Conservation (phyloP, 2,797 vertebrate genomes). For the Tenualosa ilisha region DNA sequence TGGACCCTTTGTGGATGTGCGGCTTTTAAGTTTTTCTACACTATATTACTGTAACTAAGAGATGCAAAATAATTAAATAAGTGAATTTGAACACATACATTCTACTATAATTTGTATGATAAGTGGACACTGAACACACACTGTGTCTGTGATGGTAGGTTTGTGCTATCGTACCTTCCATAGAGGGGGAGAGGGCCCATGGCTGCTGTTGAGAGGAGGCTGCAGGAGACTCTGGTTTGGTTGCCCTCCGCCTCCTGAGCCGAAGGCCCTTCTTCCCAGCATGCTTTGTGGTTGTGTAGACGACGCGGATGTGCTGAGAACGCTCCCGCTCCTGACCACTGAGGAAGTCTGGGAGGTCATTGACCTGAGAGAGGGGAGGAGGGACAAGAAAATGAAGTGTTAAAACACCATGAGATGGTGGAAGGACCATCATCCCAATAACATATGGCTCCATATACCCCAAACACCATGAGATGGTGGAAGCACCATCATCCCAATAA, state of each 20-base stretch:
- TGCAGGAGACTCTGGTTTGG: conserved; percentile 25
- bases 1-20: too few species aligned
- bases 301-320: conserved; percentile 78
- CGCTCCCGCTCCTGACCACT: conserved; percentile 68
- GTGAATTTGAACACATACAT: too few species aligned
- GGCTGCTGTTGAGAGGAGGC: conserved; percentile 25
- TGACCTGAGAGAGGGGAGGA: conserved; percentile 64
- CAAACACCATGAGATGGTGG: too few species aligned
- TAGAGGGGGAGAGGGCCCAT: conserved; percentile 14
- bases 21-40: too few species aligned
- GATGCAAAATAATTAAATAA: too few species aligned
- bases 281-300: conserved; percentile 61
- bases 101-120: too few species aligned
- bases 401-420: too few species aligned
- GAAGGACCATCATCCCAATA: too few species aligned
- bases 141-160: not conserved
- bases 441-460: too few species aligned
- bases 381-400: not conserved
- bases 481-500: too few species aligned
- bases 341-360: conserved; percentile 82
- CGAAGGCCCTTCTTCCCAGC: conserved; percentile 46
- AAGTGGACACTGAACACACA: not conserved
- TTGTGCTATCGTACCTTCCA: conserved; percentile 53
- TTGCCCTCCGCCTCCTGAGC: conserved; percentile 42
- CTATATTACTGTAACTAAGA: too few species aligned